Evolutionary conservation across 2,113 vertebrate species (phyloP), one percentile per base, ranked within the genome.

Genomic region (Pseudopipra pipra): DNA sequence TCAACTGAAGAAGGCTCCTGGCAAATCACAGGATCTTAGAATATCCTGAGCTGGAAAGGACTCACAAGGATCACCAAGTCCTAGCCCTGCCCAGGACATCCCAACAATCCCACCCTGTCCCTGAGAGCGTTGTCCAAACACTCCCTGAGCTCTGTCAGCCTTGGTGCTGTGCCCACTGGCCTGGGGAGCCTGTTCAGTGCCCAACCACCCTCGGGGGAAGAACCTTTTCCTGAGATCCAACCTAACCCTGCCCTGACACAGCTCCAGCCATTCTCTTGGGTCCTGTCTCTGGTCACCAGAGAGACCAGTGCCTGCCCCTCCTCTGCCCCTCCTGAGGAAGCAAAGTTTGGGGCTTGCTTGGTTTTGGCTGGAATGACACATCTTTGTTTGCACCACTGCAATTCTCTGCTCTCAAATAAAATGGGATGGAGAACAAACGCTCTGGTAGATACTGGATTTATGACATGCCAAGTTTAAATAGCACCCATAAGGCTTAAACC

Each of bases 391-490:
- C 21, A 33, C 52, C 46, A 17, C 75, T 43, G 52, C 80, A 79
- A 74, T 96, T 90, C 93, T 90, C 93, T 80, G 87, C 55, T 93
- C 76, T 52, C 89, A 77, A 94, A 97, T 94, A 96, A 96, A 97
- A 95, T 0, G 16, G 84, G 94, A 96, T 86, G 95, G 92, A 93
- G 87, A 94, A 35, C 55, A 77, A 93, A 95, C 6, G 28, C 39
- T 93, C 62, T 84, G 84, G 94, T 93, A 91, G 87, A 91, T 93
- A 67, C 49, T 68, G 95, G 87, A 98, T 98, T 98, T 97, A 98
- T 89, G 96, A 75, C 89, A 94, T 96, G 97, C 97, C 97, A 96
- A 44, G 96, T 97, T 98, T 98, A 97, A 98, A 97, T 90, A 97
- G 98, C 97, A 97, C 47, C 78, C 87, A 93, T 86, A 84, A 97